Conservation (phyloP, 1,140 invertebrate genomes). For the Drosophila repletoides region DNA sequence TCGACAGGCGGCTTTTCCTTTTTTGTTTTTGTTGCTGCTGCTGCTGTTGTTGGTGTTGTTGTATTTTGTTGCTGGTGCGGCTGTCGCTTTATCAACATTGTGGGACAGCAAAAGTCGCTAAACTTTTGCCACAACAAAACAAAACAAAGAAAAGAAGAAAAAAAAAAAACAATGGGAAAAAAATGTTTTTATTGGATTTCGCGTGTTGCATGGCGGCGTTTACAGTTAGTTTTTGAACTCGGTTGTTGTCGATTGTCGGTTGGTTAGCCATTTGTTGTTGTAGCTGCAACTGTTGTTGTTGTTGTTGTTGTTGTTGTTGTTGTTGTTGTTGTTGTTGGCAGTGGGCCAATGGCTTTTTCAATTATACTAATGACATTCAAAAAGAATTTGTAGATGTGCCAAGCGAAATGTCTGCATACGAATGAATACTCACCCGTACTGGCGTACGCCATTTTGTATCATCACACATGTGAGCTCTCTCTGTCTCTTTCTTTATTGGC, state of each 20-base stretch:
- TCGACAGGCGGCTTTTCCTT: slow-evolving; percentile 16
- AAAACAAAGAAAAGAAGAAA: slow-evolving; percentile 23
- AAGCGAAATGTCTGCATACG: slow-evolving; percentile 52
- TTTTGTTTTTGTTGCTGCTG: not conserved
- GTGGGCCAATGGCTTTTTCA: slow-evolving; percentile 74
- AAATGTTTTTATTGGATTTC: slow-evolving; percentile 78
- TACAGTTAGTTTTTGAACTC: slow-evolving; percentile 48
- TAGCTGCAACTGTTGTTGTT: slow-evolving; percentile 26
- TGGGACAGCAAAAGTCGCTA: slow-evolving; percentile 51
- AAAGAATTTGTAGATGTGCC: slow-evolving; percentile 76
- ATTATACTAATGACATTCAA: slow-evolving; percentile 80
- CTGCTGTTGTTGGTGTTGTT: slow-evolving; percentile 36
- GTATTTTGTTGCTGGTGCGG: slow-evolving; percentile 32
- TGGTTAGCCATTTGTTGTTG: no score
- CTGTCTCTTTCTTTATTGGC: not conserved
- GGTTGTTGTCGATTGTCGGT: slow-evolving; percentile 45
- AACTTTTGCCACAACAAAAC: slow-evolving; percentile 52
- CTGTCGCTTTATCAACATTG: slow-evolving; percentile 54
- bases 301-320: slow-evolving; percentile 24
- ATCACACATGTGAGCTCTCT: slow-evolving; percentile 68
- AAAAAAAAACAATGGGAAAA: slow-evolving; percentile 30
- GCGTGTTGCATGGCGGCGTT: slow-evolving; percentile 61
- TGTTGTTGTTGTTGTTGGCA: slow-evolving; percentile 56
- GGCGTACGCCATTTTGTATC: slow-evolving; percentile 63
- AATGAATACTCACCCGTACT: no score